These are phyloP conservation scores for Dendrocincla tyrannina DNA, from an alignment of 2,797 vertebrate species.

Conservation along the genomic window DNA sequence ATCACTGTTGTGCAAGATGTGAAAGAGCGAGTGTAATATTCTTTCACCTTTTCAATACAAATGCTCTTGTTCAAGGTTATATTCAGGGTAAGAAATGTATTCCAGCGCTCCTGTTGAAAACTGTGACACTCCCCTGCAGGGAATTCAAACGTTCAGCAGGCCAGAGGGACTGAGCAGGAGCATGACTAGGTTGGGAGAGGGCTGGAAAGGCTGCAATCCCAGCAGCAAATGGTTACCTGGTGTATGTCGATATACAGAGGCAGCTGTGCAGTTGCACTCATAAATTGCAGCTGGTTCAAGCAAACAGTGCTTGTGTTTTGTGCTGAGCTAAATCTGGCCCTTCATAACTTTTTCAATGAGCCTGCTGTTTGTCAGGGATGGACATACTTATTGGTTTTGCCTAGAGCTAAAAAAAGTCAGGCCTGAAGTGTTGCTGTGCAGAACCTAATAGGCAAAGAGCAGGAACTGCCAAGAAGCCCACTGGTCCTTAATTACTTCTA, in stretches of 20 bases:
- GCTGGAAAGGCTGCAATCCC: background rate
- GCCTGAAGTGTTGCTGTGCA: background rate
- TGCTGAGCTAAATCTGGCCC: conserved; percentile 36
- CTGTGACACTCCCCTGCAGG: background rate
- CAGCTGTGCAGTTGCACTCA: background rate
- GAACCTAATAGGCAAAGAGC: background rate
- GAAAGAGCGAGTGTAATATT: background rate
- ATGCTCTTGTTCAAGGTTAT: rapidly evolving
- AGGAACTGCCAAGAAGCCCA: background rate
- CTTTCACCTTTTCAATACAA: background rate
- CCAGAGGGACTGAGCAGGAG: background rate
- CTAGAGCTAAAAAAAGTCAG: conserved; percentile 22
- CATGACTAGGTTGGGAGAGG: background rate
- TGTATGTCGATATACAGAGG: background rate
- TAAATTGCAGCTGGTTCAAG: background rate
- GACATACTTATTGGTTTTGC: conserved; percentile 33
- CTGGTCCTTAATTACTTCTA: background rate
- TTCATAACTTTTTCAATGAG: conserved; percentile 53
- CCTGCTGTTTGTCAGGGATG: conserved; percentile 26
- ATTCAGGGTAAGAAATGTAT: background rate
- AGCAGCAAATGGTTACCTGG: background rate
- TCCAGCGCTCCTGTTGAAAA: background rate
- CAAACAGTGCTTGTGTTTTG: conserved; percentile 9
- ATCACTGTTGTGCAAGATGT: background rate
- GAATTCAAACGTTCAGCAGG: background rate